Evolutionary conservation across 2,113 vertebrate species (phyloP).

Genomic region (Psilopogon haemacephalus): DNA sequence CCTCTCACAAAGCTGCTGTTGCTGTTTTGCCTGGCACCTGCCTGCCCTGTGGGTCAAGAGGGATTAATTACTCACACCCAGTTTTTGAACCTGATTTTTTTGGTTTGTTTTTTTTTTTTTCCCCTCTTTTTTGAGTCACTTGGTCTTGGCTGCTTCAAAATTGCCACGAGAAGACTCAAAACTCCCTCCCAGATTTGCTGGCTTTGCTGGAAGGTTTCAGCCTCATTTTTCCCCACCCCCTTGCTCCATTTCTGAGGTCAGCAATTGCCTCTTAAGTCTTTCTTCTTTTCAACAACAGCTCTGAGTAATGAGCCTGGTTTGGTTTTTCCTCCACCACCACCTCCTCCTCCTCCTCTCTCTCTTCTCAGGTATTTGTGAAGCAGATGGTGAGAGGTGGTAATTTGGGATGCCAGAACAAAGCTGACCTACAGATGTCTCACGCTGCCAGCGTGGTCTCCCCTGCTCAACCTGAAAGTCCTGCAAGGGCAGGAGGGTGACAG

Average conservation of each 20-base stretch:
- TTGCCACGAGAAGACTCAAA: not conserved
- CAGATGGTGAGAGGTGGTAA: constrained; percentile 10
- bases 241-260: not conserved
- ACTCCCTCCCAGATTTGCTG: not conserved
- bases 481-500: not conserved
- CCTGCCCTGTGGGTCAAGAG: not conserved
- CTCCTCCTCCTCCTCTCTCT: not conserved
- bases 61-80: not conserved
- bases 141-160: not conserved
- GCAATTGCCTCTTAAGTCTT: not conserved
- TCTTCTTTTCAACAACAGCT: not conserved
- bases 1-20: not conserved
- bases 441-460: not conserved
- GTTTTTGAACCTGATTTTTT: not conserved
- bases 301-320: not conserved
- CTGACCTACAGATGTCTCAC: not conserved
- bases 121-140: not conserved
- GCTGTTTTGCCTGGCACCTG: not conserved
- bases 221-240: not conserved
- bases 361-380: constrained; percentile 13
- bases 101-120: too few species aligned
- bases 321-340: not conserved
- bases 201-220: not conserved
- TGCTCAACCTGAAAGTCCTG: constrained; percentile 1
- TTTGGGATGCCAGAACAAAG: not conserved